Conservation (phyloP, 1,140 invertebrate genomes). For the Medauroidea extradentata region DNA sequence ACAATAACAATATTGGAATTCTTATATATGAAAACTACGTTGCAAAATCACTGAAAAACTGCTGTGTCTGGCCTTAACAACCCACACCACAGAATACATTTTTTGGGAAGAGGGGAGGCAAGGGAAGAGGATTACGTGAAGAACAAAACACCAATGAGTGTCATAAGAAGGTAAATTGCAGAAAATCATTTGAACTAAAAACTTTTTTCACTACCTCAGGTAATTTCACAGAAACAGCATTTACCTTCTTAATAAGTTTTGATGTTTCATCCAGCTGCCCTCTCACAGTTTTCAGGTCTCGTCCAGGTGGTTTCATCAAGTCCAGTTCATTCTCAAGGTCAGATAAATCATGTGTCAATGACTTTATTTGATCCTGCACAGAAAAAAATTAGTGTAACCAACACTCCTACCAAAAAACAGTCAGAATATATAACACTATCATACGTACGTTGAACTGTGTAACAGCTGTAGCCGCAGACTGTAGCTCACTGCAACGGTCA, state of each 20-base stretch:
- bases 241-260: conserved; percentile 58
- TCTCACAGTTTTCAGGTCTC: conserved; percentile 80
- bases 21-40: no score
- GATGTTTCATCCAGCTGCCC: conserved; percentile 78
- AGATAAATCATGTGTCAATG: conserved; percentile 66
- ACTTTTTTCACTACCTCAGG: no score
- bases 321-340: conserved; percentile 81
- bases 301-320: conserved; percentile 73
- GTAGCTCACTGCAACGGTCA: conserved; percentile 73
- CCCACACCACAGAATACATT: no score
- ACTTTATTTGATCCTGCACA: conserved; percentile 70
- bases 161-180: neutral
- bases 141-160: neutral
- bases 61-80: no score
- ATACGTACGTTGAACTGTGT: conserved; percentile 66
- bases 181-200: no score
- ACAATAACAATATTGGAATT: no score
- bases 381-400: no score
- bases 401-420: no score
- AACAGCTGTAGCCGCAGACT: conserved; percentile 81
- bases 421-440: no score
- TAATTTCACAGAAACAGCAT: neutral
- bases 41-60: no score
- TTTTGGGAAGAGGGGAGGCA: no score
- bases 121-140: neutral